These are phyloP conservation scores for Vanessa atalanta DNA, from an alignment of 1,140 invertebrate species.

Conservation along the genomic window DNA sequence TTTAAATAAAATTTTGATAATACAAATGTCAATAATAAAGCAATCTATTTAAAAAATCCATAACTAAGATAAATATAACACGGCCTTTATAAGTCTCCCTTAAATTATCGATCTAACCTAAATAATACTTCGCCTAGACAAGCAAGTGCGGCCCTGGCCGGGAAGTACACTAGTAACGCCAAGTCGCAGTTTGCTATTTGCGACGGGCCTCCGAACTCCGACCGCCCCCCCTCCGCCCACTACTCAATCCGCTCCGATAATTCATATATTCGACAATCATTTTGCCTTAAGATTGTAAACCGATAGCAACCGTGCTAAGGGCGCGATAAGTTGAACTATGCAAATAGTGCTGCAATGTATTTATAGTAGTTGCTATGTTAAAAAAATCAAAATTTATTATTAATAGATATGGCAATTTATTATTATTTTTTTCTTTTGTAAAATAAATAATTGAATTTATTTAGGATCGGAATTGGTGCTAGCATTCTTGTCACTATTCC, in stretches of 20 bases:
- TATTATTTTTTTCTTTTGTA: too few relatives aligned
- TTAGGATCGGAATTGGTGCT: too few relatives aligned
- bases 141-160: conserved; percentile 55
- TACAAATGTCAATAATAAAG: not conserved
- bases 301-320: conserved; percentile 21
- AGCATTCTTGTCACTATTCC: too few relatives aligned
- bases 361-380: not conserved
- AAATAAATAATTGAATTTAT: too few relatives aligned
- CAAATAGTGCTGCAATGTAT: conserved; percentile 15
- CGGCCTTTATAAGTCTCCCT: conserved; percentile 2
- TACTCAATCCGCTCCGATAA: conserved; percentile 59
- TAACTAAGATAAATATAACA: not conserved
- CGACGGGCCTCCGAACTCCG: conserved; percentile 66
- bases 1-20: not conserved
- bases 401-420: too few relatives aligned
- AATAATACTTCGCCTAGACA: conserved; percentile 19
- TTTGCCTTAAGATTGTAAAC: conserved; percentile 41
- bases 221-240: conserved; percentile 44
- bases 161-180: conserved; percentile 62
- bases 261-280: conserved; percentile 59
- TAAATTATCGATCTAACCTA: conserved; percentile 23
- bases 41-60: too few relatives aligned
- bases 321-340: conserved; percentile 10
- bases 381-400: too few relatives aligned
- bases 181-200: conserved; percentile 74